These are phyloP conservation scores for Melipona beecheii DNA, from an alignment of 2,888 invertebrate genomes.

Conservation along the genomic window DNA sequence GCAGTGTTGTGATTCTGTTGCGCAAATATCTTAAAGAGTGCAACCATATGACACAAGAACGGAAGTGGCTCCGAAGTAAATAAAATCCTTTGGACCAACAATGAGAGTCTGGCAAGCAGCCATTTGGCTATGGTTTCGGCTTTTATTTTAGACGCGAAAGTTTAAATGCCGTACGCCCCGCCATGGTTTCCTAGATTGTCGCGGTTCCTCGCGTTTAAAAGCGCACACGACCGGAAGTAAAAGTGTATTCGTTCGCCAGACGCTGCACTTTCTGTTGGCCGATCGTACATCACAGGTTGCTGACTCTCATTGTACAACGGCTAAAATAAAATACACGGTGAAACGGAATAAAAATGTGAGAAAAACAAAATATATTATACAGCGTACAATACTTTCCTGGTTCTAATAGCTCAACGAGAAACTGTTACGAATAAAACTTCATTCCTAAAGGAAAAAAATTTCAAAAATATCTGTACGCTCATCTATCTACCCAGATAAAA, in stretches of 20 bases:
- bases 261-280: slow-evolving; percentile 11
- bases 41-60: background rate
- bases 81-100: slow-evolving; percentile 71
- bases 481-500: background rate
- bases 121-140: slow-evolving; percentile 63
- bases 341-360: no score
- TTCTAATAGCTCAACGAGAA: no score
- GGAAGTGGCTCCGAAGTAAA: slow-evolving; percentile 68
- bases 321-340: no score
- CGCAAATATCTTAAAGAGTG: background rate
- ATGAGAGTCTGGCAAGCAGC: slow-evolving; percentile 72
- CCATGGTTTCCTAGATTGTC: slow-evolving; percentile 61
- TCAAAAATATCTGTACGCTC: no score
- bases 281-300: slow-evolving; percentile 62
- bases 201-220: slow-evolving; percentile 54
- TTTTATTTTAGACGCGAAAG: slow-evolving; percentile 73
- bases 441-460: no score
- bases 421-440: no score
- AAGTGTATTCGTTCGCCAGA: slow-evolving; percentile 53
- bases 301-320: slow-evolving; percentile 40
- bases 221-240: slow-evolving; percentile 50
- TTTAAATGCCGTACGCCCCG: slow-evolving; percentile 64
- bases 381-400: no score
- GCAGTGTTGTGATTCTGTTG: no score
- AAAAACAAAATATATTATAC: no score